Percentiles rank a stretch among this genome's conserved stretches.
Conservation (phyloP, 2,113 vertebrate species). For the Proteles cristata region DNA sequence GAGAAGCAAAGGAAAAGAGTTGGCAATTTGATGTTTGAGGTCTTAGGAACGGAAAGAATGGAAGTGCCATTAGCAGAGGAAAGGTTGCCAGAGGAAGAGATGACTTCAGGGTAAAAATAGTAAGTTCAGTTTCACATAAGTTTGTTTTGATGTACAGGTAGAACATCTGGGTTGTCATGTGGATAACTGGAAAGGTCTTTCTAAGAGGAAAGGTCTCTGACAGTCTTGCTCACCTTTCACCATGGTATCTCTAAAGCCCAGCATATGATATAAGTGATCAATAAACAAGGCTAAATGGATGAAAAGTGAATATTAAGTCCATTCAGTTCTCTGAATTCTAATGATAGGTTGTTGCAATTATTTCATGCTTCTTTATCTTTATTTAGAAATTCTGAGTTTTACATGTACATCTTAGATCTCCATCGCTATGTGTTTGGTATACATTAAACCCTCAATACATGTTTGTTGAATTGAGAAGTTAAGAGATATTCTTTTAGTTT, state of each 20-base stretch:
- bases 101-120: background rate
- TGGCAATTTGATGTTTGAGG: background rate
- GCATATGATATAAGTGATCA: background rate
- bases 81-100: background rate
- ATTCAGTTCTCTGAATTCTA: background rate
- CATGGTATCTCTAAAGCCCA: background rate
- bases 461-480: background rate
- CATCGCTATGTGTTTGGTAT: background rate
- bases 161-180: background rate
- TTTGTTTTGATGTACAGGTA: background rate
- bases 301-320: background rate
- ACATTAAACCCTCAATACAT: background rate
- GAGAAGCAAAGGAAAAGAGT: background rate
- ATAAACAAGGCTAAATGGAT: background rate
- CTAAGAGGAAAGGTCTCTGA: background rate
- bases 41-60: background rate
- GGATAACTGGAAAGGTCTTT: background rate
- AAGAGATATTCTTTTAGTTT: background rate
- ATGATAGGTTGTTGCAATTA: background rate
- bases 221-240: background rate
- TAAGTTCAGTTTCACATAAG: background rate
- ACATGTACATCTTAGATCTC: background rate
- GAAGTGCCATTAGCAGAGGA: background rate
- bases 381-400: background rate
- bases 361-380: background rate